These are phyloP conservation scores for Sebastes elongatus DNA, from an alignment of 2,797 vertebrate genomes.

Conservation along the genomic window DNA sequence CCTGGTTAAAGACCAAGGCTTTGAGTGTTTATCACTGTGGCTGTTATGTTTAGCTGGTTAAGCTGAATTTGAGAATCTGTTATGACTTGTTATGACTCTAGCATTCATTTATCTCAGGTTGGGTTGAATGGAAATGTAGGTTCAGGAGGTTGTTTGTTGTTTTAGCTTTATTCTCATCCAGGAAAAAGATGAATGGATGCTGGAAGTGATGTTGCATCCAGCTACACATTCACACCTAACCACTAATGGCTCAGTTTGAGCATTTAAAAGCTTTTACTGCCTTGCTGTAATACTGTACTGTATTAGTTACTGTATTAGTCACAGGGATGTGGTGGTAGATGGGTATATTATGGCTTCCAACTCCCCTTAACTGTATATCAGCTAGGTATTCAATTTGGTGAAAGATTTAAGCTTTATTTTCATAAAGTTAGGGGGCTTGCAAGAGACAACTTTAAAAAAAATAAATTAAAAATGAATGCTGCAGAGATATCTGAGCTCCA, in stretches of 20 bases:
- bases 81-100: not conserved
- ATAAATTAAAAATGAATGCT: not conserved
- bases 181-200: not conserved
- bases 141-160: not conserved
- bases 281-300: not conserved
- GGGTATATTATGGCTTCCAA: too few species aligned
- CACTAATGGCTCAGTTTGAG: not conserved
- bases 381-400: too few species aligned
- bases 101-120: not conserved
- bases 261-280: not conserved
- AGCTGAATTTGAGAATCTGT: not conserved
- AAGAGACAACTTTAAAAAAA: not conserved
- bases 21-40: not conserved
- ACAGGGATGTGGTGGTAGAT: too few species aligned
- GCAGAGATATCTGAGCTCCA: not conserved
- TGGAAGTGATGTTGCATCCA: not conserved
- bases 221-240: not conserved
- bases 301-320: too few species aligned
- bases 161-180: not conserved
- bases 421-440: not conserved
- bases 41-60: conserved; percentile 2
- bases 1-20: not conserved
- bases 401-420: too few species aligned
- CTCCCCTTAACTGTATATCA: too few species aligned
- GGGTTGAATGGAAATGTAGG: not conserved